These are phyloP conservation scores for Myotis pilosus DNA, from an alignment of 2,797 vertebrate genomes.

Conservation along the genomic window DNA sequence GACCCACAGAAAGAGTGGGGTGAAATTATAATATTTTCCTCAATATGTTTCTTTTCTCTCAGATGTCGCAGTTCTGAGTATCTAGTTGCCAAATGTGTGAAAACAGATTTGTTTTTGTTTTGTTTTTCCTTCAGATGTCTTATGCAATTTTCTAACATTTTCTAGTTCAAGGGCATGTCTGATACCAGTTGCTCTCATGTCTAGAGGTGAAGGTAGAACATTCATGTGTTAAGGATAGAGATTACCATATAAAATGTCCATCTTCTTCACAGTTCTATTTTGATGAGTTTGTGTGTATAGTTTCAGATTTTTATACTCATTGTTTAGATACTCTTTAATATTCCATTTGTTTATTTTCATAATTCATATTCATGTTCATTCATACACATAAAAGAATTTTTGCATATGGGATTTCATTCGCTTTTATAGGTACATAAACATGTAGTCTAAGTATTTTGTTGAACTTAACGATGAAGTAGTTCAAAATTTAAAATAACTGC, in stretches of 20 bases:
- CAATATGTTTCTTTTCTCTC: not conserved
- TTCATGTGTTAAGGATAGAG: not conserved
- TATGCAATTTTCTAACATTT: not conserved
- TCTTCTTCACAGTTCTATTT: not conserved
- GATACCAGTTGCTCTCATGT: not conserved
- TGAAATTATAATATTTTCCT: not conserved
- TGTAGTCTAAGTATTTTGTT: not conserved
- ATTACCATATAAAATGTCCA: not conserved
- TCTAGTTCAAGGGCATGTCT: not conserved
- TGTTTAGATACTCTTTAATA: not conserved
- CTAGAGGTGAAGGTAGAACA: not conserved
- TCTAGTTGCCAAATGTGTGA: not conserved
- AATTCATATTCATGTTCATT: not conserved
- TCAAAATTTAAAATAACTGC: not conserved
- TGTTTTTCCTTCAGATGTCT: not conserved
- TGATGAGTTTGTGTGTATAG: not conserved
- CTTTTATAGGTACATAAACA: not conserved
- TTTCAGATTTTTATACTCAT: not conserved
- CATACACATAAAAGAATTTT: not conserved
- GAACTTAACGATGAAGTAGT: not conserved
- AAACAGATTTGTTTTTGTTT: not conserved
- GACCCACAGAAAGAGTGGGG: not conserved
- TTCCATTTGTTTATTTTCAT: not conserved
- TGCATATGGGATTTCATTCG: not conserved
- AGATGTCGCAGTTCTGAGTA: not conserved